A percentile compares a stretch with the other conserved stretches of the same genome.
phyloP scores from a whole-genome alignment of 2,888 invertebrate genomes.

The Myathropa florea region DNA sequence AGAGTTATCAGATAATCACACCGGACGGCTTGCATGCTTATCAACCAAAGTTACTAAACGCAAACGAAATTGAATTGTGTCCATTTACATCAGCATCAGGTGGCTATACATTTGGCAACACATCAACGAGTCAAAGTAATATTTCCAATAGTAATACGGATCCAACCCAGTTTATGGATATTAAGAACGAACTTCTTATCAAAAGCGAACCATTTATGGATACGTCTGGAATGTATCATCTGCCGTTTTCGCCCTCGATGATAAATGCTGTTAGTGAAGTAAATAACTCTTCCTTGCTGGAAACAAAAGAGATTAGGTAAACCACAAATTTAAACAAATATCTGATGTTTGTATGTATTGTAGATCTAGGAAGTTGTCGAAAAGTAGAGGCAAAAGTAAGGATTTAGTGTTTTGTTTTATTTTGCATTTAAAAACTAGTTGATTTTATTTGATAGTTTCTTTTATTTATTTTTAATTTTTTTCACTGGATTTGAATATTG shows the following conservation, averaged over 20 bases:
- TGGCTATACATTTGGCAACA: constrained; percentile 55
- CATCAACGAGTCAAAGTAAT: constrained; percentile 62
- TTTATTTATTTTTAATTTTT: constrained; percentile 13
- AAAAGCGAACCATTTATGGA: constrained; percentile 78
- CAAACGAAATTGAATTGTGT: constrained; percentile 75
- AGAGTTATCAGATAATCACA: constrained; percentile 79
- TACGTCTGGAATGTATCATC: constrained; percentile 78
- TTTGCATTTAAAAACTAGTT: background rate
- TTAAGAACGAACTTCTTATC: constrained; percentile 78
- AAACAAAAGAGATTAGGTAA: constrained; percentile 81
- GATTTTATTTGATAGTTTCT: background rate
- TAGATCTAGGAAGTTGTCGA: background rate
- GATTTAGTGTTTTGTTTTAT: background rate
- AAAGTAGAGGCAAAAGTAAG: background rate
- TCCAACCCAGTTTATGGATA: constrained; percentile 78
- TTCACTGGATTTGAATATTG: constrained; percentile 57
- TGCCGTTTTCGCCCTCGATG: constrained; percentile 80
- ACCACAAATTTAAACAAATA: constrained; percentile 42
- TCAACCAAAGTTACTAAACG: constrained; percentile 72
- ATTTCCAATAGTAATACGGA: constrained; percentile 58
- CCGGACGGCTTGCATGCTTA: constrained; percentile 79
- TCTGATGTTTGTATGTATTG: constrained; percentile 21
- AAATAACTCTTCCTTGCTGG: constrained; percentile 78
- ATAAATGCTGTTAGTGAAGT: constrained; percentile 80
- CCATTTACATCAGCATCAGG: constrained; percentile 75